These are phyloP conservation scores for Aegithalos caudatus DNA, from an alignment of 2,113 vertebrate species.

Conservation along the genomic window DNA sequence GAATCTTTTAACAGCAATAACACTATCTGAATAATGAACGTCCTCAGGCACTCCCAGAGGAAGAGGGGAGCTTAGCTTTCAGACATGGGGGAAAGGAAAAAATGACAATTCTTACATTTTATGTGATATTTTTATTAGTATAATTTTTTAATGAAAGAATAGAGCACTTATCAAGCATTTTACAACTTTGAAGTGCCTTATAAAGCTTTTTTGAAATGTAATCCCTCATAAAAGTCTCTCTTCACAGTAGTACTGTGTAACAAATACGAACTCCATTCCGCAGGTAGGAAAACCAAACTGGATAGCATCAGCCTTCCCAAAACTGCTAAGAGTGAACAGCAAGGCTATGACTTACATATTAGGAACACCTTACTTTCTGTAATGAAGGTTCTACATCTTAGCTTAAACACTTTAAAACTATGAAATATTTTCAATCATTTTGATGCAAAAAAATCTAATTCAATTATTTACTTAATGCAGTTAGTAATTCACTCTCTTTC, in stretches of 20 bases:
- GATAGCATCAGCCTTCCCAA: not conserved
- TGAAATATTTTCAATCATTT: not conserved
- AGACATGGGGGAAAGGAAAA: not conserved
- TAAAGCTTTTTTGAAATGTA: not conserved
- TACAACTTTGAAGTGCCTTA: conserved; percentile 4
- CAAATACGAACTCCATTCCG: not conserved
- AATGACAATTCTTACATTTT: not conserved
- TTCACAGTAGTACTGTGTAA: not conserved
- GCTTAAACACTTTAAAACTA: not conserved
- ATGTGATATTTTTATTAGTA: not conserved
- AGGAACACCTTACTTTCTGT: not conserved
- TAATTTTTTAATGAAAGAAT: conserved; percentile 35
- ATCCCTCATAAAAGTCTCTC: not conserved
- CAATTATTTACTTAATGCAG: not conserved
- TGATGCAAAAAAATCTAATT: not conserved
- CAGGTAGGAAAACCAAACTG: not conserved
- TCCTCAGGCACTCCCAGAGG: not conserved
- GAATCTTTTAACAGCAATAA: not conserved
- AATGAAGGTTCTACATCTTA: not conserved
- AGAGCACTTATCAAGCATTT: conserved; percentile 52
- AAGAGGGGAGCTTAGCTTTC: conserved; percentile 1
- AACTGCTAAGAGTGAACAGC: not conserved
- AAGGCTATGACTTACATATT: not conserved
- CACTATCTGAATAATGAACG: conserved; percentile 14
- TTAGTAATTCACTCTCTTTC: not conserved